A percentile compares a stretch with the other conserved stretches of the same genome.
Evolutionary conservation across 2,888 invertebrate genomes (phyloP).

Genomic region (Reticulitermes lucifugus): DNA sequence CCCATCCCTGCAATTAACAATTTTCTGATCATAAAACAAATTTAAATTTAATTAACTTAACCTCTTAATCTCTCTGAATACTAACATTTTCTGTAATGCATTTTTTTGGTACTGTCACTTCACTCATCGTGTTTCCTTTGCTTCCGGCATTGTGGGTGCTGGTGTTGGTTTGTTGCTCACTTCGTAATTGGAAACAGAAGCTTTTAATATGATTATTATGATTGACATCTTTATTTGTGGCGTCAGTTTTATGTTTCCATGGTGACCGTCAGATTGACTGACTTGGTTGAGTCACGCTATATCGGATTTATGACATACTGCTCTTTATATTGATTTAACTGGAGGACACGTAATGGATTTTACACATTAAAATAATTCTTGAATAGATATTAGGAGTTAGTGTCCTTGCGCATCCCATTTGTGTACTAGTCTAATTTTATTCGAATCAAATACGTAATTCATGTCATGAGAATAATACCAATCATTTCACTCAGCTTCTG

Average conservation of each 20-base stretch:
- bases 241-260: neutral
- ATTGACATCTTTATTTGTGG: neutral
- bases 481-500: no score
- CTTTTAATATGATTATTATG: neutral
- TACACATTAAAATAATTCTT: neutral
- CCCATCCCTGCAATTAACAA: conserved; percentile 51
- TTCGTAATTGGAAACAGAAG: neutral
- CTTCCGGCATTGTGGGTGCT: neutral
- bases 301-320: neutral
- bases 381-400: neutral
- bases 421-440: no score
- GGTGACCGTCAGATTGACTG: neutral
- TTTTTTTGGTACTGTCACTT: neutral
- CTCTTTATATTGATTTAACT: neutral
- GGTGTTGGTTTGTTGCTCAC: neutral
- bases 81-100: neutral
- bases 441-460: no score
- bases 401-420: neutral
- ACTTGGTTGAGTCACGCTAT: neutral
- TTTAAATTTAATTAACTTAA: conserved; percentile 3
- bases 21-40: neutral
- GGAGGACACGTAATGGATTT: neutral
- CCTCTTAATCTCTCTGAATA: neutral
- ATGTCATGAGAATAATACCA: no score
- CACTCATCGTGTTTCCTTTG: neutral